phyloP scores from a whole-genome alignment of 1,140 invertebrate species.

The Drosophila subpulchrella region DNA sequence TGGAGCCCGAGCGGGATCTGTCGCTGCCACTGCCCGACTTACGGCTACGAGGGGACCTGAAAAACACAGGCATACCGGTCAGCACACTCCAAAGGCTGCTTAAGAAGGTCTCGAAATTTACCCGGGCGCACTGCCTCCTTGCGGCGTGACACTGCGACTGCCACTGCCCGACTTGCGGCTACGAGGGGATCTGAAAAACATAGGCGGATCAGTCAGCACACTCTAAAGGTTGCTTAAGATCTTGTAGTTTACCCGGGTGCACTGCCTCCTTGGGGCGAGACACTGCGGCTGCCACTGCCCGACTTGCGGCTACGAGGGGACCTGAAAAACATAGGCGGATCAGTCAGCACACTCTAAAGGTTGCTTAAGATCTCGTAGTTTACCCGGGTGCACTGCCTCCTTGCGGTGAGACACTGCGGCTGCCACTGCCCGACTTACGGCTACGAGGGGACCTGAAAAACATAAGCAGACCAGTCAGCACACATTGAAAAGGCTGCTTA shows the following conservation, averaged over 20 bases:
- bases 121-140: conserved; percentile 63
- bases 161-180: conserved; percentile 66
- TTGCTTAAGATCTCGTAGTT: conserved; percentile 48
- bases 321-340: conserved; percentile 28
- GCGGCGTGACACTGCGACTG: conserved; percentile 85
- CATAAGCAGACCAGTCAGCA: not conserved
- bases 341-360: not conserved
- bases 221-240: conserved; percentile 44
- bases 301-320: conserved; percentile 75
- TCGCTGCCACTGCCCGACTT: conserved; percentile 64
- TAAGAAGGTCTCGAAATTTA: conserved; percentile 68
- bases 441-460: conserved; percentile 74
- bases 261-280: conserved; percentile 81
- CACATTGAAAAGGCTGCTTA: conserved; percentile 31
- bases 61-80: not conserved
- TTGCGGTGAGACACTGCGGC: conserved; percentile 85
- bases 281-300: conserved; percentile 82
- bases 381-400: conserved; percentile 62
- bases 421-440: conserved; percentile 70
- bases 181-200: conserved; percentile 68
- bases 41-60: conserved; percentile 76
- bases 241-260: conserved; percentile 64
- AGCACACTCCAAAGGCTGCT: not conserved
- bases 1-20: conserved; percentile 55
- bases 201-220: not conserved